Base-by-base conservation (phyloP, 2,797 vertebrate species). In the Diplodus puntazzo region DNA sequence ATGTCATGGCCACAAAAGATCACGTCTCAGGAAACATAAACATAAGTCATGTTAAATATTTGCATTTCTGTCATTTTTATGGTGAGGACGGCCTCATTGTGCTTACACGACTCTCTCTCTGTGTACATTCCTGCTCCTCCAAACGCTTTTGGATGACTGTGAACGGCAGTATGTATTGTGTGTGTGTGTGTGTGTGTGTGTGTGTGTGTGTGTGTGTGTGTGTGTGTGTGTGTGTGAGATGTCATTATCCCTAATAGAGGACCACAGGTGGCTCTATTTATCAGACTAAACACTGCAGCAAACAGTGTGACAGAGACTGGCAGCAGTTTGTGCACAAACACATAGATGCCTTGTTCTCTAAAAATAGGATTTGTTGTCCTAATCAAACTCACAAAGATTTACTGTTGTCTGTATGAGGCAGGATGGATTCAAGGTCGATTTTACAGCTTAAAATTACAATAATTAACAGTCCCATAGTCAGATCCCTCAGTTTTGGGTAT, bases 251-350 rank as follows among this genome's bases (percentile, higher is more conserved):
- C 49, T 75, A 69, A 76, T 53, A 74, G 58, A 69, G 73, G 61
- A 71, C 77, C 74, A 83, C 90, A 87, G 87, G 90, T 91, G 89
- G 90, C 86, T 90, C 73, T 69, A 87, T 90, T 91, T 89, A 87
- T 78, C 69, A 87, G 82, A 86, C 82, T 77, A 73, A 89, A 90
- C 78, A 86, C 72, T 79, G 85, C 82, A 75, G 78, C 76, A 79
- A 79, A 89, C 73, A 75, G 70, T 75, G 80, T 86, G 83, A 87
- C 73, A 86, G 84, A 72, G 42, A 76, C 77, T 87, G 86, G 86
- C 84, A 87, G 74, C 77, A 34, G 61, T 27, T 9, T 14, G 21
- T 55, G 58, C 20, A 53, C 49, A 53, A 53, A 67, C 11, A n/a
- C 12, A 53, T 21, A 6, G 23, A 21, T 7, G 1, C 7, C 9